Percentiles rank a stretch among this genome's conserved stretches.
These are phyloP conservation scores for Urocynchramus pylzowi DNA, from an alignment of 2,113 vertebrate species.

Conservation along the genomic window DNA sequence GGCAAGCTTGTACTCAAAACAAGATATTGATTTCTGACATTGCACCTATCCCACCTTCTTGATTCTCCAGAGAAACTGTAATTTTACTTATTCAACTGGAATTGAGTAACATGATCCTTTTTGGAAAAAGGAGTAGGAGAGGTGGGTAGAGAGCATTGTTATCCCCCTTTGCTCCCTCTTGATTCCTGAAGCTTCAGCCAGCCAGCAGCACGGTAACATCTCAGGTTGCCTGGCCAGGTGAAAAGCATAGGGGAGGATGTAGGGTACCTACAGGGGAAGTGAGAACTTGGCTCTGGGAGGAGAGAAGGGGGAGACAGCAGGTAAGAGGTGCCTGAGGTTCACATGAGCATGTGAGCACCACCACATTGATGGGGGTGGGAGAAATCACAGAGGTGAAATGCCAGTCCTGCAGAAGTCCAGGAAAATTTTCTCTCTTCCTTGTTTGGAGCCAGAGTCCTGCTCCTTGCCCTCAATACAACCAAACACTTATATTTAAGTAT, in stretches of 20 bases:
- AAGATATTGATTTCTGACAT: not conserved
- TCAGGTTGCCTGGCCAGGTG: not conserved
- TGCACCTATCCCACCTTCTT: not conserved
- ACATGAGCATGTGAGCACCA: rapidly evolving
- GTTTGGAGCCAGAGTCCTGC: not conserved
- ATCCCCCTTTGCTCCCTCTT: not conserved
- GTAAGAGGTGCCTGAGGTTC: not conserved
- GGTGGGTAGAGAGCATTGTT: not conserved
- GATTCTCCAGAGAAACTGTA: not conserved
- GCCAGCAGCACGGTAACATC: not conserved
- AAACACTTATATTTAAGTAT: not conserved
- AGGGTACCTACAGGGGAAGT: not conserved
- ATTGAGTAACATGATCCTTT: not conserved
- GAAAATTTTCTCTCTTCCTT: not conserved
- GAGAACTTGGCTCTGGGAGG: not conserved
- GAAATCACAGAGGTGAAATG: not conserved
- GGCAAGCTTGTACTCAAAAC: not conserved
- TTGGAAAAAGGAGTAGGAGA: not conserved
- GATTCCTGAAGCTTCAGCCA: not conserved
- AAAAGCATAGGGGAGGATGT: not conserved
- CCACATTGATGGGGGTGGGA: not conserved
- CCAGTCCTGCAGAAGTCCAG: not conserved
- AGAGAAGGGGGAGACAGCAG: not conserved
- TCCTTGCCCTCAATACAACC: not conserved
- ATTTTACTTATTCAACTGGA: too few species aligned